Evolutionary conservation across 2,113 vertebrate species (phyloP), one percentile per base, ranked within the genome.

Genomic region (Holacanthus passer): DNA sequence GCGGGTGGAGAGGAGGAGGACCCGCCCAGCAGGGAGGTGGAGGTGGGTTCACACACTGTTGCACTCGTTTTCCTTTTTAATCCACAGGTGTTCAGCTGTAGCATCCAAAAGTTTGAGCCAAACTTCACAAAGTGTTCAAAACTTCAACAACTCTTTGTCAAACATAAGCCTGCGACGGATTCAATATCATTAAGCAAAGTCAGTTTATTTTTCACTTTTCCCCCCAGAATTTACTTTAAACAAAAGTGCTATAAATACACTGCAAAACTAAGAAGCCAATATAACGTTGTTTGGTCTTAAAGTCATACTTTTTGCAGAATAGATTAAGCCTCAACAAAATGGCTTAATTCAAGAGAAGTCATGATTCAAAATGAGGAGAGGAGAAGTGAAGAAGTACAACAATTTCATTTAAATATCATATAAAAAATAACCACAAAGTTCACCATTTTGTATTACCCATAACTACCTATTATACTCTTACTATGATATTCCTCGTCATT

Each of bases 11-110:
- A 48, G 0, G 65, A 75, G 75, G 11, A 35, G 41, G 91, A 70
- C 19, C 90, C 90, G 90, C 92, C 90, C 91, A 78, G n/a, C 7
- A 11, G 7, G 9, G 31, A 17, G 31, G 29, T 0, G 58, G 9
- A 1, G 8, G 17, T 2, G 58, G 9, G 55, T n/a, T n/a, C n/a
- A n/a, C n/a, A n/a, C n/a, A n/a, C n/a, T n/a, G 6, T 20, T 22
- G 2, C 6, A 27, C 16, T 35, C 14, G 7, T 1, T 6, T 39
- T 41, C 13, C 14, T 59, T 29, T 47, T 41, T 59, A 48, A 12
- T 43, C 41, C 32, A 27, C 84, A 86, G 86, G 86, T 87, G 73
- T 3, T 1, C 32, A 53, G 19, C 58, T 32, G 27, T 22, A 24
- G 37, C 5, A 20, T 0, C 16, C 17, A 1, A 45, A 45, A 16